phyloP scores from a whole-genome alignment of 2,113 vertebrate genomes.

The Laterallus jamaicensis region DNA sequence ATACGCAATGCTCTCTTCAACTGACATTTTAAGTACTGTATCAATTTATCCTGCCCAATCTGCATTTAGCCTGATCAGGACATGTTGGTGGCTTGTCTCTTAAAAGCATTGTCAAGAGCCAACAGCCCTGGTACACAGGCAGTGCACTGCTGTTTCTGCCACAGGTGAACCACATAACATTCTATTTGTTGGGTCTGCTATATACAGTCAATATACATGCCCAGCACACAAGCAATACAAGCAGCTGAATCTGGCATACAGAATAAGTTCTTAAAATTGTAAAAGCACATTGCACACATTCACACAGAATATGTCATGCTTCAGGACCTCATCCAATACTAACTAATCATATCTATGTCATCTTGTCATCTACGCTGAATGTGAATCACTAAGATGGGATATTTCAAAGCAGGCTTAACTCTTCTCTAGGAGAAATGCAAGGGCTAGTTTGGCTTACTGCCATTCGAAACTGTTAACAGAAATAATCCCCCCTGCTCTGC shows the following conservation, averaged over 20 bases:
- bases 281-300: not conserved
- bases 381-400: not conserved
- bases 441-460: not conserved
- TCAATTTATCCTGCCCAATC: not conserved
- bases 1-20: not conserved
- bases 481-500: not conserved
- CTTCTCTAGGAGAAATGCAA: not conserved
- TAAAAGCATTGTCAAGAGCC: not conserved
- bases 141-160: not conserved
- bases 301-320: not conserved
- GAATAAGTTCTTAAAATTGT: not conserved
- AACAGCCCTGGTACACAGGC: not conserved
- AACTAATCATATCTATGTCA: not conserved
- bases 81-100: not conserved
- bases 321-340: not conserved
- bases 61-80: not conserved
- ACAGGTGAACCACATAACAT: not conserved
- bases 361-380: not conserved
- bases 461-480: not conserved
- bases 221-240: not conserved
- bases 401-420: not conserved
- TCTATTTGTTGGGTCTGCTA: not conserved
- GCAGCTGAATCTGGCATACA: not conserved
- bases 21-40: not conserved
- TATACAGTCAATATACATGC: not conserved